These are phyloP conservation scores for Pycnonotus jocosus DNA, from an alignment of 2,113 vertebrate species.

Conservation along the genomic window DNA sequence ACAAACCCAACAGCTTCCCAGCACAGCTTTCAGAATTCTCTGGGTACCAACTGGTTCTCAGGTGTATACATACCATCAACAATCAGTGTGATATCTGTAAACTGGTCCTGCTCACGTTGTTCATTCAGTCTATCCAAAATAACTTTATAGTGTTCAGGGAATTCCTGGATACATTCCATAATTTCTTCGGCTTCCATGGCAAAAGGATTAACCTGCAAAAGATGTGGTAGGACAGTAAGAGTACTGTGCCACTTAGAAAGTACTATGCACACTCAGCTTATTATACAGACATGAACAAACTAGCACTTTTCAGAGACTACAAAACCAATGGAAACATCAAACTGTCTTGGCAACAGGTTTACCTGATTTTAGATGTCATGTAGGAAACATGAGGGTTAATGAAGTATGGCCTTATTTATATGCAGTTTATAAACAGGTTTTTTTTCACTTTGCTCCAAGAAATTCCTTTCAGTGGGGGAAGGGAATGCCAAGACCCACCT, in stretches of 20 bases:
- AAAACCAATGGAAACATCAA: not conserved
- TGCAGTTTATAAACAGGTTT: not conserved
- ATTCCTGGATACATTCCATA: not conserved
- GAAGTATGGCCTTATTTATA: not conserved
- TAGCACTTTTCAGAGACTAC: not conserved
- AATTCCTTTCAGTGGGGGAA: not conserved
- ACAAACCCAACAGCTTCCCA: not conserved
- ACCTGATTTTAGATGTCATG: not conserved
- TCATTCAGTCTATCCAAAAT: not conserved
- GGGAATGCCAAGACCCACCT: not conserved
- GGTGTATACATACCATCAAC: not conserved
- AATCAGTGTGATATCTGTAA: not conserved
- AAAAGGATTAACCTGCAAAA: not conserved
- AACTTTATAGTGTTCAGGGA: not conserved
- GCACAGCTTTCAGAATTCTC: not conserved
- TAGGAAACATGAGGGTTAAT: not conserved
- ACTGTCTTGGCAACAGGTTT: not conserved
- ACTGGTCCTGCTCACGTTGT: not conserved
- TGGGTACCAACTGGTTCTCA: not conserved
- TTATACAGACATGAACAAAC: not conserved
- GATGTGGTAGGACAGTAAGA: not conserved
- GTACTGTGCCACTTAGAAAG: not conserved
- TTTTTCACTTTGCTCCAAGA: not conserved
- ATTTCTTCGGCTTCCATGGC: not conserved
- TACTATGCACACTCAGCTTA: not conserved